Conservation (phyloP, 2,113 vertebrate species). For the Gambusia affinis region DNA sequence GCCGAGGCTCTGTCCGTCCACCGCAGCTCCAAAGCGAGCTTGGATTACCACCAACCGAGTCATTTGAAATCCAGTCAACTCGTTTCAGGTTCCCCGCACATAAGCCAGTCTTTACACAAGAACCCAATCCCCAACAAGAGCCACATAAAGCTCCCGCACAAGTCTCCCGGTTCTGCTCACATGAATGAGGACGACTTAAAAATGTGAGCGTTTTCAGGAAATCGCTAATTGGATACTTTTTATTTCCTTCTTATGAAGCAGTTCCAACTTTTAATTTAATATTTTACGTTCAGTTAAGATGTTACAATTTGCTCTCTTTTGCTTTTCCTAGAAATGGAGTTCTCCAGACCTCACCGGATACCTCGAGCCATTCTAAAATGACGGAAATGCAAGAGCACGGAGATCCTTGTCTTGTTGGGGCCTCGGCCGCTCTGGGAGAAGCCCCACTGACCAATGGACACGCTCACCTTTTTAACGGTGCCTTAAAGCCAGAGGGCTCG, state of each 20-base stretch:
- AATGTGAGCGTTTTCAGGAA: slow-evolving; percentile 65
- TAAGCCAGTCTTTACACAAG: slow-evolving; percentile 19
- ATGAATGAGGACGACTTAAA: slow-evolving; percentile 49
- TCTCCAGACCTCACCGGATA: slow-evolving; percentile 76
- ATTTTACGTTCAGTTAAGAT: too few relatives aligned
- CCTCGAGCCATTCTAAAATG: slow-evolving; percentile 72
- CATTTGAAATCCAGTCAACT: slow-evolving; percentile 25
- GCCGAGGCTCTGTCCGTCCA: slow-evolving; percentile 45
- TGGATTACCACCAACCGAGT: slow-evolving; percentile 20
- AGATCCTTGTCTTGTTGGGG: slow-evolving; percentile 36
- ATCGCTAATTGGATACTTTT: neutral
- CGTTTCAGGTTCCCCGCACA: slow-evolving; percentile 32
- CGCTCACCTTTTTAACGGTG: slow-evolving; percentile 85
- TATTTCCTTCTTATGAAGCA: neutral
- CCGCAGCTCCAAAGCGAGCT: slow-evolving; percentile 27
- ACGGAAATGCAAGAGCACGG: slow-evolving; percentile 81
- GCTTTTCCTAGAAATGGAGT: slow-evolving; percentile 84
- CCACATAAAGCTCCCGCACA: slow-evolving; percentile 32
- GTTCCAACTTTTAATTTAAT: neutral
- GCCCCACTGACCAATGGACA: slow-evolving; percentile 87
- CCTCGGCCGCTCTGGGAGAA: slow-evolving; percentile 74
- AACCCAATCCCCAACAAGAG: slow-evolving; percentile 26
- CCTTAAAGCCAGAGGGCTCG: slow-evolving; percentile 91
- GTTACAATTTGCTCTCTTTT: neutral
- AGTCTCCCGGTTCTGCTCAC: neutral